Evolutionary conservation across 2,888 invertebrate species (phyloP).

Genomic region (Homarus gammarus): DNA sequence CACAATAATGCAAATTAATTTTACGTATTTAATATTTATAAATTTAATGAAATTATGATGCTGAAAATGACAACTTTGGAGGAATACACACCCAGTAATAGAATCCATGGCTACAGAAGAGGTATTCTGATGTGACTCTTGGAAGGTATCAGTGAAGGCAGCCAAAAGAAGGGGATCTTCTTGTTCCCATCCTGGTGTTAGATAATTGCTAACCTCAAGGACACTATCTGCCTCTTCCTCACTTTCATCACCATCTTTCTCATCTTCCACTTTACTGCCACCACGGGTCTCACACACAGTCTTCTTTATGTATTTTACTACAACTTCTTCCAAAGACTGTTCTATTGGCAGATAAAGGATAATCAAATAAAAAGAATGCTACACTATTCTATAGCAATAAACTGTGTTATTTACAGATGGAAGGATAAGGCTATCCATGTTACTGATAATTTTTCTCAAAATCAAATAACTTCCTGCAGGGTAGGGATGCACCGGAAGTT

Average conservation of each 20-base stretch:
- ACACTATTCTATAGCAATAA: no score
- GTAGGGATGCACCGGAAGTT: no score
- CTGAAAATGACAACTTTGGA: no score
- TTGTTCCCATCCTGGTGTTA: neutral
- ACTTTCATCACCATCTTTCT: neutral
- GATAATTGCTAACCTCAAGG: neutral
- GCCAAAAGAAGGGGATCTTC: constrained; percentile 45
- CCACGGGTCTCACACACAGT: neutral
- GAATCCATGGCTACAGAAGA: constrained; percentile 2
- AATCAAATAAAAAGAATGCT: no score
- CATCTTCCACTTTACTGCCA: neutral
- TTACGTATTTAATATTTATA: no score
- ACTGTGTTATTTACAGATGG: no score
- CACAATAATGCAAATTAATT: no score
- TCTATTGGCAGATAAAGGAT: constrained; percentile 28
- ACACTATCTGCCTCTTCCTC: constrained; percentile 7
- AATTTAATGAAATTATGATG: no score
- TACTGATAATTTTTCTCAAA: no score
- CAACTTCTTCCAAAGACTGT: constrained; percentile 33
- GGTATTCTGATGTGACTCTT: neutral
- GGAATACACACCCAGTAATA: constrained; percentile 26
- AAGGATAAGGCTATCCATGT: no score
- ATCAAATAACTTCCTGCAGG: no score
- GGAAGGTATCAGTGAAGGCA: constrained; percentile 33
- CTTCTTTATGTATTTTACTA: constrained; percentile 22